Evolutionary conservation across 2,113 vertebrate genomes (phyloP).

Genomic region (Vicugna pacos): DNA sequence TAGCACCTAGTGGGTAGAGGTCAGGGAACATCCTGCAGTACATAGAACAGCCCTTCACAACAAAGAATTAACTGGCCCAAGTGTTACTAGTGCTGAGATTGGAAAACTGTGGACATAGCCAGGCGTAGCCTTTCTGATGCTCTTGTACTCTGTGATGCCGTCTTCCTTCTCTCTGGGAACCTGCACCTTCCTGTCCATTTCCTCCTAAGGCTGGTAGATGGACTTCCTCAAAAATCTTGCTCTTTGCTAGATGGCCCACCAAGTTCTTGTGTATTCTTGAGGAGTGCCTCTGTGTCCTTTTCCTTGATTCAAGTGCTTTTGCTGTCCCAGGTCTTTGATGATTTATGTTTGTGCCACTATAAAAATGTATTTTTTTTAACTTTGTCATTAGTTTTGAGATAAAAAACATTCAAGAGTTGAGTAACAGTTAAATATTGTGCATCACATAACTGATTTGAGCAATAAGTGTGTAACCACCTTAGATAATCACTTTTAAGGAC

Average conservation of each 20-base stretch:
- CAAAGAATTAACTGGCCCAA: neutral
- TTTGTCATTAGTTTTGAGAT: neutral
- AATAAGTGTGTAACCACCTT: neutral
- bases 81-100: neutral
- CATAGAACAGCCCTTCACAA: neutral
- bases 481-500: neutral
- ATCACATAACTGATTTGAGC: neutral
- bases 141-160: neutral
- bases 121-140: neutral
- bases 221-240: neutral
- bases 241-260: neutral
- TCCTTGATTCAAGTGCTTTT: neutral
- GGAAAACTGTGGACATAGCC: neutral
- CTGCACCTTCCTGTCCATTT: neutral
- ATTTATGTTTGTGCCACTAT: slow-evolving; percentile 11
- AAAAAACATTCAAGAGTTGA: neutral
- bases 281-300: neutral
- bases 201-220: neutral
- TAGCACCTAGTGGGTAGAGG: neutral
- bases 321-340: neutral
- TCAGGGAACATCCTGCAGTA: neutral
- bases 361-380: neutral
- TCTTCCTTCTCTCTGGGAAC: neutral
- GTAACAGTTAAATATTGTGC: neutral
- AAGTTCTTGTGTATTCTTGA: neutral